Evolutionary conservation across 2,797 vertebrate species (phyloP).

Genomic region (Acomys russatus): DNA sequence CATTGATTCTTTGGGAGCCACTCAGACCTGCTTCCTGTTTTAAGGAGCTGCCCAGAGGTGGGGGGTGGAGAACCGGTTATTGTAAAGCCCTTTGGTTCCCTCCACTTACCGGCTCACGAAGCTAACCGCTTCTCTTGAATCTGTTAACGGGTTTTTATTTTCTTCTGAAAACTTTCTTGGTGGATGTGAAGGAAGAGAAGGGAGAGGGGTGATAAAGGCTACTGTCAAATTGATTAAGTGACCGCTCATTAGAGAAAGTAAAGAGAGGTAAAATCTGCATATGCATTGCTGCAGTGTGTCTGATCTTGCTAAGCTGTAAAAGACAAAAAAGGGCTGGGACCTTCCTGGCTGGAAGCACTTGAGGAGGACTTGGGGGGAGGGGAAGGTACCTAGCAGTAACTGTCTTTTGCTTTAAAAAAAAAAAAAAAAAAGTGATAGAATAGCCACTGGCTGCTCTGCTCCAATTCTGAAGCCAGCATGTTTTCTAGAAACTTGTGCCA

Average conservation of each 20-base stretch:
- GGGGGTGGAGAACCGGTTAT: background rate
- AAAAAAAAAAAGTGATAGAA: slow-evolving; percentile 64
- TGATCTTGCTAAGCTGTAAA: slow-evolving; percentile 89
- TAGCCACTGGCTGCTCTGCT: slow-evolving; percentile 73
- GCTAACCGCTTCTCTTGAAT: slow-evolving; percentile 85
- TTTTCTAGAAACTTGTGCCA: slow-evolving; percentile 70
- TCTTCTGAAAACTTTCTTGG: slow-evolving; percentile 87
- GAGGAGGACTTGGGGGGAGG: slow-evolving; percentile 80
- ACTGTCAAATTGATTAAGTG: slow-evolving; percentile 92
- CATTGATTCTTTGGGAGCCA: background rate
- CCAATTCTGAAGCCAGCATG: slow-evolving; percentile 67
- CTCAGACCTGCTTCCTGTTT: slow-evolving; percentile 20
- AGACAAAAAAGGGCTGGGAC: slow-evolving; percentile 88
- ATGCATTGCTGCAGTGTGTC: slow-evolving; percentile 91
- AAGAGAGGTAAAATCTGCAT: slow-evolving; percentile 91
- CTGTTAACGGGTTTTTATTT: slow-evolving; percentile 88
- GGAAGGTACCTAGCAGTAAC: slow-evolving; percentile 72
- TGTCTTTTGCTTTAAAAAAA: slow-evolving; percentile 66
- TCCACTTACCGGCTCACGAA: slow-evolving; percentile 83
- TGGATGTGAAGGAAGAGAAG: slow-evolving; percentile 85
- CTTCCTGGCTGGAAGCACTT: slow-evolving; percentile 86
- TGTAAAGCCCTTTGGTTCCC: slow-evolving; percentile 71
- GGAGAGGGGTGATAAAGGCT: slow-evolving; percentile 85
- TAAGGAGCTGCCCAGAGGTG: slow-evolving; percentile 46
- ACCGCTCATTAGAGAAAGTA: slow-evolving; percentile 91